Base-by-base conservation (phyloP, 2,888 invertebrate species). In the Drosophila mettleri region DNA sequence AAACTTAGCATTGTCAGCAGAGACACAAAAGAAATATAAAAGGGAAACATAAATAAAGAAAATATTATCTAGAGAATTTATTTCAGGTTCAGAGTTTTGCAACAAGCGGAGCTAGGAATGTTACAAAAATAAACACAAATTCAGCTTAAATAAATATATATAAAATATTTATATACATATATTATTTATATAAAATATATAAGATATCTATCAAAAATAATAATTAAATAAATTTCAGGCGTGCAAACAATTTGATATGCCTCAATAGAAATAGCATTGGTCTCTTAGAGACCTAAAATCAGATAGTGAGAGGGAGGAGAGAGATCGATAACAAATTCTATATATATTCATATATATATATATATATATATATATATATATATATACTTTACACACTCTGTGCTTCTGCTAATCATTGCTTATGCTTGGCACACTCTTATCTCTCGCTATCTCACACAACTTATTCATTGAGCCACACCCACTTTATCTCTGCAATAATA, bases 381-480 rank as follows among this genome's bases (percentile, higher is more conserved):
- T 29, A 22, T n/a, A 10, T 39, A 20, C n/a, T n/a, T 43, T 16
- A 9, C 10, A 5, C n/a, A 10, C 24, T 24, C n/a, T 24, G 1
- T 24, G 3, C 22, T 8, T 22, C 33, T 3, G 22, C 16, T 45
- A 10, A 3, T 1, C 14, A 1, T 3, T 14, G 5, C 9, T 14
- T 38, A 16, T 34, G n/a, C n/a, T 7, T 55, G 12, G 20, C 14
- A 22, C 16, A 10, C 16, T 34, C 12, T 10, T 48, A n/a, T 31
- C 29, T 38, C 45, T 24, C 10, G 33, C 43, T 45, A 38, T 48
- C n/a, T 55, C 24, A 18, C 46, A 38, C 34, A 34, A n/a, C n/a
- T n/a, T n/a, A n/a, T n/a, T n/a, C n/a, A n/a, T n/a, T 53, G 38
- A 48, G 46, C 8, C 58, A 65, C 51, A 38, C 54, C 43, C 43